These are phyloP conservation scores for Napeogenes sylphis DNA, from an alignment of 2,888 invertebrate species.

Conservation along the genomic window DNA sequence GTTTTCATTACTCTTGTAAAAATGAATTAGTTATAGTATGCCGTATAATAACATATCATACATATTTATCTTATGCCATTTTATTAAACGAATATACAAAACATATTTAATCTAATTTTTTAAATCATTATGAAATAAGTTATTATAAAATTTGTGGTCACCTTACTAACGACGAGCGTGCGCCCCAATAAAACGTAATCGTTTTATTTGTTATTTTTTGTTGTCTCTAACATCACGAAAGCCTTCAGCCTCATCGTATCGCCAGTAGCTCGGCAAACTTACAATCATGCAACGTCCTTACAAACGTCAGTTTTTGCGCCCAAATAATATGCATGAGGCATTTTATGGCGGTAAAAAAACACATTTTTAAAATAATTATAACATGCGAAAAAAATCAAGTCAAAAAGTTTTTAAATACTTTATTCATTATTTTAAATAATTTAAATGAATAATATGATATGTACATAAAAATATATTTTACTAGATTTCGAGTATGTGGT, in stretches of 20 bases:
- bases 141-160: constrained; percentile 4
- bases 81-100: too few relatives aligned
- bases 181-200: constrained; percentile 63
- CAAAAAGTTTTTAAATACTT: not conserved
- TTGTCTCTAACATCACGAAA: constrained; percentile 59
- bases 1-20: too few relatives aligned
- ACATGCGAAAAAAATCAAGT: not conserved
- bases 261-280: constrained; percentile 38
- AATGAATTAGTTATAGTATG: too few relatives aligned
- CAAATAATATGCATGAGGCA: constrained; percentile 62
- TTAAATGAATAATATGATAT: not conserved
- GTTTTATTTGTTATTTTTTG: constrained; percentile 69
- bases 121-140: not conserved
- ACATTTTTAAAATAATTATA: constrained; percentile 1
- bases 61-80: too few relatives aligned
- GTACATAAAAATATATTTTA: constrained; percentile 20
- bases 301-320: constrained; percentile 52
- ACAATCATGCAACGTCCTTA: constrained; percentile 66
- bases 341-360: constrained; percentile 58
- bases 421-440: not conserved
- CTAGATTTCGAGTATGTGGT: constrained; percentile 78
- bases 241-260: constrained; percentile 32
- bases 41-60: too few relatives aligned
- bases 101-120: too few relatives aligned
- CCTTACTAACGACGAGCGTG: constrained; percentile 45